phyloP scores from a whole-genome alignment of 2,888 invertebrate genomes.

The Lumbricus terrestris region DNA sequence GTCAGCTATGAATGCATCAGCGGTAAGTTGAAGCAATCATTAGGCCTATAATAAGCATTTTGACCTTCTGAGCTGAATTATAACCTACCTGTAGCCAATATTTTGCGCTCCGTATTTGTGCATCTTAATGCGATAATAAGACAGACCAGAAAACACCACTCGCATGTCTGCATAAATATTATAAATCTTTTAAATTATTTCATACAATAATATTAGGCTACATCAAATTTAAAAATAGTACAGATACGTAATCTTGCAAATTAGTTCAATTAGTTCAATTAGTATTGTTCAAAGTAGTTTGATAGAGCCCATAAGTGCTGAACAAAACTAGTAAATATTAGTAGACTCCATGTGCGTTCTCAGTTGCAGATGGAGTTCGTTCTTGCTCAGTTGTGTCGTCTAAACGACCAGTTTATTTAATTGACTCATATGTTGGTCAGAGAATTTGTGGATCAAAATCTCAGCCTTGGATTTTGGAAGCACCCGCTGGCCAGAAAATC shows the following conservation, averaged over 20 bases:
- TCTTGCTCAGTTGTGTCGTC: not conserved
- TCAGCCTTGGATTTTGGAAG: constrained; percentile 12
- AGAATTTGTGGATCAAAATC: not conserved
- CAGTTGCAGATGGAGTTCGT: constrained; percentile 14
- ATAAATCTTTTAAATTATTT: too few relatives aligned
- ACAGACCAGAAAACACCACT: not conserved
- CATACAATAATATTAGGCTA: too few relatives aligned
- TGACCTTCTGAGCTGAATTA: not conserved
- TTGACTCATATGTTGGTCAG: not conserved
- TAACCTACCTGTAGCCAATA: too few relatives aligned
- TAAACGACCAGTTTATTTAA: not conserved
- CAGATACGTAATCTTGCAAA: too few relatives aligned
- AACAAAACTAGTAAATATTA: not conserved
- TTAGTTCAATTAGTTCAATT: too few relatives aligned
- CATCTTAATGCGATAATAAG: not conserved
- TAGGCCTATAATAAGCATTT: not conserved
- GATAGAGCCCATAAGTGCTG: not conserved
- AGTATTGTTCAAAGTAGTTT: not conserved
- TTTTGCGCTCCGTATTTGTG: too few relatives aligned
- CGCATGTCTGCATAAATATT: too few relatives aligned
- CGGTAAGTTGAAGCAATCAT: not conserved
- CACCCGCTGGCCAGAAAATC: not conserved
- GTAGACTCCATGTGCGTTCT: not conserved
- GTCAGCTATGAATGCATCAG: constrained; percentile 17
- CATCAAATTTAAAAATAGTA: too few relatives aligned